phyloP scores from a whole-genome alignment of 2,888 invertebrate species.

The Amblyjoppa proteus region DNA sequence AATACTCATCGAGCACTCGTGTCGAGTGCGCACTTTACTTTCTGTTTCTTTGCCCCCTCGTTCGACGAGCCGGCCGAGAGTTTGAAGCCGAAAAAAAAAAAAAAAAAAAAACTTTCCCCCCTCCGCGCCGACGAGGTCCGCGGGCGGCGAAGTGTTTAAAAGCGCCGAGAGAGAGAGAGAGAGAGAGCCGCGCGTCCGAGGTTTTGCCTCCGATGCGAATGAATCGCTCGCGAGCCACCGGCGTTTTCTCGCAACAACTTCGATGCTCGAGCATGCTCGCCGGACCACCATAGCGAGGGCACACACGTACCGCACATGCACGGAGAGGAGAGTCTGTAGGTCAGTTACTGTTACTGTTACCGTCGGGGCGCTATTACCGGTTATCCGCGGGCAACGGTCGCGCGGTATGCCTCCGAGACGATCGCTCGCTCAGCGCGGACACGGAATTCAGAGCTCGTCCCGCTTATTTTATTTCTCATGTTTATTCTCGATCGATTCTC shows the following conservation, averaged over 20 bases:
- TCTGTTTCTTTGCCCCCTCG: slow-evolving; percentile 47
- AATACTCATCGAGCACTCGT: slow-evolving; percentile 57
- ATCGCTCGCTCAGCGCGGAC: slow-evolving; percentile 35
- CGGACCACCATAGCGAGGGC: slow-evolving; percentile 20
- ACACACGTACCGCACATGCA: slow-evolving; percentile 51
- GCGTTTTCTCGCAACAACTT: slow-evolving; percentile 2
- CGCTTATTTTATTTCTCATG: slow-evolving; percentile 15
- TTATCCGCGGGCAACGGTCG: slow-evolving; percentile 78
- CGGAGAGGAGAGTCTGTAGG: slow-evolving; percentile 73
- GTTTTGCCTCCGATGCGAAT: slow-evolving; percentile 23
- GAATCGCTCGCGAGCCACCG: slow-evolving; percentile 25
- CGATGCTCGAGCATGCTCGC: neutral
- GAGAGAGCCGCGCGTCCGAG: neutral
- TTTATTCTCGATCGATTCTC: slow-evolving; percentile 13
- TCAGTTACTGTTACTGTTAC: slow-evolving; percentile 81
- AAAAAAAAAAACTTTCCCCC: slow-evolving; percentile 51
- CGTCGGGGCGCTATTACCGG: slow-evolving; percentile 75
- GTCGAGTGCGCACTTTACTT: slow-evolving; percentile 49
- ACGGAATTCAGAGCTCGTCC: slow-evolving; percentile 57
- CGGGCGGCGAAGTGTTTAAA: slow-evolving; percentile 13
- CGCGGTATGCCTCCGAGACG: slow-evolving; percentile 66
- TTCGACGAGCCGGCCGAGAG: slow-evolving; percentile 18
- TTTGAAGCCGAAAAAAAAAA: slow-evolving; percentile 51
- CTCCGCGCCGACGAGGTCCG: slow-evolving; percentile 2
- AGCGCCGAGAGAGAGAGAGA: slow-evolving; percentile 19